Evolutionary conservation across 1,140 invertebrate species (phyloP).

Genomic region (Ooceraea biroi): DNA sequence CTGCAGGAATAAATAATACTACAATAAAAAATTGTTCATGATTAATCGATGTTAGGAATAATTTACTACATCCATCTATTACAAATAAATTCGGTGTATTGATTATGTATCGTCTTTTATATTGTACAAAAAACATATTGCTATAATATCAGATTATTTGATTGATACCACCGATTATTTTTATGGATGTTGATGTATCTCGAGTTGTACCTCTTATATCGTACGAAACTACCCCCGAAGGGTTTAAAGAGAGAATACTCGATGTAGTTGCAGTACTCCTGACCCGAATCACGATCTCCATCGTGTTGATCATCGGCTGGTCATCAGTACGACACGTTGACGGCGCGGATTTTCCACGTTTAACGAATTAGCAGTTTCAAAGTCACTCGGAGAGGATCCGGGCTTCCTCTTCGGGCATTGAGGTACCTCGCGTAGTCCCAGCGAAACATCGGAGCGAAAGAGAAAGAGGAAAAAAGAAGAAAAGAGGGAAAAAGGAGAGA

Average conservation of each 20-base stretch:
- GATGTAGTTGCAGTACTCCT: background rate
- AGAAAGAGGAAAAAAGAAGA: background rate
- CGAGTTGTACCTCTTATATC: no score
- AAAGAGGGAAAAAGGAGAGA: slow-evolving; percentile 58
- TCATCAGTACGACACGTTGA: slow-evolving; percentile 31
- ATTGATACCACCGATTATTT: no score
- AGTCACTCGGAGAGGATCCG: slow-evolving; percentile 29
- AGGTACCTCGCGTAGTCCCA: background rate
- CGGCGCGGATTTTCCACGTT: background rate
- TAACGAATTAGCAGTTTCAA: slow-evolving; percentile 54
- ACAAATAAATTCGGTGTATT: no score
- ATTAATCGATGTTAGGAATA: no score
- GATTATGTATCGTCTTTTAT: no score
- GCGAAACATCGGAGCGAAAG: slow-evolving; percentile 7
- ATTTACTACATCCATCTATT: no score
- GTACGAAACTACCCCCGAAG: no score
- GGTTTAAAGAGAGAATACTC: no score
- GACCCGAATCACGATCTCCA: background rate
- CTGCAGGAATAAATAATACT: no score
- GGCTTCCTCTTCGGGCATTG: slow-evolving; percentile 16
- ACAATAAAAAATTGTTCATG: slow-evolving; percentile 3
- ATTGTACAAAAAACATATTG: no score
- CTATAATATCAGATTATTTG: no score
- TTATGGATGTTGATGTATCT: no score
- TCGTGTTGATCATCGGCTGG: background rate